Conservation (phyloP, 2,797 vertebrate species). For the Rhadinocentrus ornatus region DNA sequence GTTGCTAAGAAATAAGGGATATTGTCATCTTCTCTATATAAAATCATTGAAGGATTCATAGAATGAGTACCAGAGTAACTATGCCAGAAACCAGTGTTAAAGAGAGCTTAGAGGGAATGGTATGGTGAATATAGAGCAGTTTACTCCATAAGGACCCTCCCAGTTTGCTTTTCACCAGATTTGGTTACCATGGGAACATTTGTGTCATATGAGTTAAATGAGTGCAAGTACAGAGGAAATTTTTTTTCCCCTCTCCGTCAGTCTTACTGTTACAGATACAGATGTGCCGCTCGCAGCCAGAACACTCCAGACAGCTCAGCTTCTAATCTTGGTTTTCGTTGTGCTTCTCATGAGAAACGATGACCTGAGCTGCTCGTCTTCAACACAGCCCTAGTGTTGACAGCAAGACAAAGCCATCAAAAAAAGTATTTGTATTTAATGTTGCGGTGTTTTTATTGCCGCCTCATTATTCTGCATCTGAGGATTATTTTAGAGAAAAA, state of each 20-base stretch:
- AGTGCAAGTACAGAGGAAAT: constrained; percentile 8
- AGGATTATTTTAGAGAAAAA: not conserved
- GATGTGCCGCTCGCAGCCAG: constrained; percentile 96
- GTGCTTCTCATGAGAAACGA: constrained; percentile 76
- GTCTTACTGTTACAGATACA: constrained; percentile 98
- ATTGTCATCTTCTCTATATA: not conserved
- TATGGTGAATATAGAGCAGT: constrained; percentile 1
- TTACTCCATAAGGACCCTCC: not conserved
- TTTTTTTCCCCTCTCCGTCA: constrained; percentile 55
- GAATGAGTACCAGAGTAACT: not conserved
- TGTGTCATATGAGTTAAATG: constrained; percentile 33
- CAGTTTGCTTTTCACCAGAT: constrained; percentile 1
- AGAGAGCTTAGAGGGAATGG: too few relatives aligned
- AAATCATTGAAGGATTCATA: not conserved
- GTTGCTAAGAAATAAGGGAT: not conserved
- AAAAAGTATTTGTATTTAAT: not conserved
- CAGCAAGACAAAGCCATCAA: not conserved
- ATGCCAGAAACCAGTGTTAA: not conserved
- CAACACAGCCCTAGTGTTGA: not conserved
- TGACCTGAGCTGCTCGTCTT: constrained; percentile 51
- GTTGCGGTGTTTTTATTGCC: not conserved
- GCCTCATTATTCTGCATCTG: not conserved
- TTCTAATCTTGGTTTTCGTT: constrained; percentile 97
- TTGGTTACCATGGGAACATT: constrained; percentile 44
- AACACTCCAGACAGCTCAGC: constrained; percentile 95